These are phyloP conservation scores for Cecropterus lyciades DNA, from an alignment of 1,140 invertebrate species.

Conservation along the genomic window DNA sequence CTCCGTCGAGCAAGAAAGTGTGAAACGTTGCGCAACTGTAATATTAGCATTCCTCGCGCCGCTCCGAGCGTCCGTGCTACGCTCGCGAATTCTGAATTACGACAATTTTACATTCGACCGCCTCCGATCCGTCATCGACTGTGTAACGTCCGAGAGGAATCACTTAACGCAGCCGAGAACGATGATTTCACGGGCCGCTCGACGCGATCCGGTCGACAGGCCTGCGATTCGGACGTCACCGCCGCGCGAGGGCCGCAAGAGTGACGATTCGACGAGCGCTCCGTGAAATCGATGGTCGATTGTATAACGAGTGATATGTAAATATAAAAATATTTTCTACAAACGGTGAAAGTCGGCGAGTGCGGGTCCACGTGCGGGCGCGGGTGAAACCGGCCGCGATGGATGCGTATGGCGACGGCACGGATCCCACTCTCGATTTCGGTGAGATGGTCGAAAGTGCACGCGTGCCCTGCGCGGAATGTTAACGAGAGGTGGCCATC, in stretches of 20 bases:
- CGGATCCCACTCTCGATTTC: slow-evolving; percentile 63
- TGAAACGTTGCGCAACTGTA: background rate
- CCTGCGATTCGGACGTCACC: slow-evolving; percentile 1
- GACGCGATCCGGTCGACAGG: background rate
- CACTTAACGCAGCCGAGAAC: slow-evolving; percentile 30
- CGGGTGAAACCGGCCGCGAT: slow-evolving; percentile 49
- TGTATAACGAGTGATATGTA: slow-evolving; percentile 39
- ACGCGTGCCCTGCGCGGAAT: slow-evolving; percentile 43
- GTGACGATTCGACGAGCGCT: background rate
- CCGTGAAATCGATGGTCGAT: slow-evolving; percentile 38
- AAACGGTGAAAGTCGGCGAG: slow-evolving; percentile 56
- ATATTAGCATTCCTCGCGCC: slow-evolving; percentile 12
- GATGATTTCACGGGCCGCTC: slow-evolving; percentile 41
- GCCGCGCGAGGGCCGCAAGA: background rate
- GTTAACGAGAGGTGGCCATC: slow-evolving; percentile 40
- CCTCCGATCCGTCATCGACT: slow-evolving; percentile 17
- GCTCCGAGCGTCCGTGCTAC: background rate
- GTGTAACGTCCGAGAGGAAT: slow-evolving; percentile 12
- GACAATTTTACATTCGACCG: slow-evolving; percentile 21
- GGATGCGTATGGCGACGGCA: slow-evolving; percentile 30
- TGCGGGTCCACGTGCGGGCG: slow-evolving; percentile 26
- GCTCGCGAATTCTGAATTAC: slow-evolving; percentile 6
- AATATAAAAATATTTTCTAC: slow-evolving; percentile 46
- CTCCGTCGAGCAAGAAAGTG: background rate
- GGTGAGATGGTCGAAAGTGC: slow-evolving; percentile 52